Conservation (phyloP, 2,797 vertebrate genomes). For the Diplodus puntazzo region DNA sequence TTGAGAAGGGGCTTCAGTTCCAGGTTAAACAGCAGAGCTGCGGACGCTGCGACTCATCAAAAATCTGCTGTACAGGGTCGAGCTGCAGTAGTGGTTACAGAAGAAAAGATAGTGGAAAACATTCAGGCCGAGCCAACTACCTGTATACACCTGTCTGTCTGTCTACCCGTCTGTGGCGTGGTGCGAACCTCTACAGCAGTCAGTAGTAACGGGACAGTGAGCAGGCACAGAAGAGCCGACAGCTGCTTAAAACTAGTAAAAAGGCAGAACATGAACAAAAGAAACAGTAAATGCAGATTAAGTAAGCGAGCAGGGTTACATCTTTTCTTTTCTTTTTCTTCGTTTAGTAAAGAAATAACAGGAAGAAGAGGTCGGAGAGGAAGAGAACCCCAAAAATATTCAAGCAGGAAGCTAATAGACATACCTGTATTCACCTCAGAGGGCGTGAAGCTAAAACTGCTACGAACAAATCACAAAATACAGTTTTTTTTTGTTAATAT, state of each 20-base stretch:
- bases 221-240: slow-evolving; percentile 74
- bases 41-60: neutral
- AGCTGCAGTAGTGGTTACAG: slow-evolving; percentile 33
- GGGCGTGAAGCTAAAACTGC: slow-evolving; percentile 83
- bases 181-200: slow-evolving; percentile 58
- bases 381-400: slow-evolving; percentile 79
- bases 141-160: neutral
- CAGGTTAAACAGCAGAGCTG: slow-evolving; percentile 7
- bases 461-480: slow-evolving; percentile 87
- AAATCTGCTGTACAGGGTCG: slow-evolving; percentile 5
- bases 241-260: slow-evolving; percentile 85
- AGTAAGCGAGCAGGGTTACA: slow-evolving; percentile 75
- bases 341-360: slow-evolving; percentile 60
- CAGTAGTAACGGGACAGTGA: slow-evolving; percentile 49
- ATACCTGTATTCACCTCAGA: slow-evolving; percentile 61
- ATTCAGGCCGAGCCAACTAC: slow-evolving; percentile 18
- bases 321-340: slow-evolving; percentile 73
- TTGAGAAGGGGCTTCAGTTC: slow-evolving; percentile 2
- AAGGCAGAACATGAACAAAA: slow-evolving; percentile 84
- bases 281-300: slow-evolving; percentile 75
- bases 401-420: slow-evolving; percentile 81
- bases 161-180: neutral
- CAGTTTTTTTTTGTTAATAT: slow-evolving; percentile 76
- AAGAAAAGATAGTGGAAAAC: slow-evolving; percentile 9
- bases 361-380: slow-evolving; percentile 59